These are phyloP conservation scores for Tetragonisca angustula DNA, from an alignment of 2,888 invertebrate genomes.

Conservation along the genomic window DNA sequence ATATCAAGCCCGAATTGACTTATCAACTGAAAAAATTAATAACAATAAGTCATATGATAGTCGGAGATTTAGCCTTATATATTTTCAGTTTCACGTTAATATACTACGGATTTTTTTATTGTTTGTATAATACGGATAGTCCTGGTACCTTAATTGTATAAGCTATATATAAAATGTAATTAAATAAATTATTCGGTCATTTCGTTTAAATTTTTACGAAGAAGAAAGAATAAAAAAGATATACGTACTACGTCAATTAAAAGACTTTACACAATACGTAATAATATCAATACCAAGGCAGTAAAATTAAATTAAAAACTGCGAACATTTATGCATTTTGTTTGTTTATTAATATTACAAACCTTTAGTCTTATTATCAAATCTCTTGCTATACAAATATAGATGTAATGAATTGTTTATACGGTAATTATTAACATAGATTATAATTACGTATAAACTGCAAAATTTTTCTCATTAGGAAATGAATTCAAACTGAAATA, in stretches of 20 bases:
- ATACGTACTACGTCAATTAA: too few relatives aligned
- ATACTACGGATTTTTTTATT: slow-evolving; percentile 56
- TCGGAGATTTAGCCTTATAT: slow-evolving; percentile 76
- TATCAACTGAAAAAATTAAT: slow-evolving; percentile 67
- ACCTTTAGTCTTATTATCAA: neutral
- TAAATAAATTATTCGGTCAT: neutral
- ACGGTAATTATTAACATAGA: neutral
- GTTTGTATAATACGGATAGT: slow-evolving; percentile 13
- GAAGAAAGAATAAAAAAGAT: neutral
- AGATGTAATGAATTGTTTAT: neutral
- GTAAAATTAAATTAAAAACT: neutral
- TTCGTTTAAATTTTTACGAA: slow-evolving; percentile 16
- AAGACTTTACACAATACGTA: neutral
- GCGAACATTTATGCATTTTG: neutral
- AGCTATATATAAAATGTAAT: slow-evolving; percentile 4
- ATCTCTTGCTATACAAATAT: neutral
- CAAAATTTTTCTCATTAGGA: too few relatives aligned
- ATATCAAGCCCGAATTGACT: slow-evolving; percentile 75
- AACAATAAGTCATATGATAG: slow-evolving; percentile 59
- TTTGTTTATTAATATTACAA: neutral
- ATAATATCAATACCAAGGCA: neutral
- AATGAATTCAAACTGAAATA: neutral
- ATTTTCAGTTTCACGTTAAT: slow-evolving; percentile 76
- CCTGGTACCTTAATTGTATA: slow-evolving; percentile 3
- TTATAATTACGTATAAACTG: neutral